Evolutionary conservation across 2,797 vertebrate species (phyloP), one percentile per base, ranked within the genome.

Genomic region (Tapera naevia): DNA sequence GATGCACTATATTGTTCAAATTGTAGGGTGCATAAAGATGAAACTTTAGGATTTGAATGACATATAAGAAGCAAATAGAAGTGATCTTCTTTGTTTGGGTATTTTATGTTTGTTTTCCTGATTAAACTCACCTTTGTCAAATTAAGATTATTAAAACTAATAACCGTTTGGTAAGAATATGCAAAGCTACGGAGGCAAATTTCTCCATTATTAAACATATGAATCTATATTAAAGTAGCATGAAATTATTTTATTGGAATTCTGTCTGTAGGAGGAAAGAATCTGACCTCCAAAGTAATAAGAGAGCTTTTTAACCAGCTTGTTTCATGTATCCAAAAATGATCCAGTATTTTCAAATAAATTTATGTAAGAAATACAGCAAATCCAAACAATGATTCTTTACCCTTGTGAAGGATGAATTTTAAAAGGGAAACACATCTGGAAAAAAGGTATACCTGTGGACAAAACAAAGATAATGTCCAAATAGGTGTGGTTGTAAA

Each of bases 291-390:
- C 9, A 17, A 57, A 43, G 10, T 28, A 43, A 51, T 11, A 33
- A 67, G 13, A 53, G 7, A 51, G 2, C 13, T 41, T 86, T 71
- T 83, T 15, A 75, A 56, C 2, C 15, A 56, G 7, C 2, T 48
- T 19, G 32, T 78, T 72, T 75, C 28, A 45, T 3, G 2, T 32
- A 37, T 21, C 23, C 1, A 2, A 41, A 71, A 67, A 43, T 9
- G 7, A 71, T 28, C 5, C 27, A 28, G 11, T 64, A 48, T 7
- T n/a, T 61, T 22, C 24, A 66, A 39, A 32, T 30, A 0, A 0
- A 27, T 50, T 60, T 67, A 27, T 25, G 16, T 33, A 41, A 37
- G 39, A 79, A 74, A 58, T n/a, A 53, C 2, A 73, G 17, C 8
- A 62, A 51, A 67, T 57, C 8, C 39, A 46, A 51, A 16, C 12